Conservation (phyloP, 2,797 vertebrate genomes). For the Malurus leucopterus region DNA sequence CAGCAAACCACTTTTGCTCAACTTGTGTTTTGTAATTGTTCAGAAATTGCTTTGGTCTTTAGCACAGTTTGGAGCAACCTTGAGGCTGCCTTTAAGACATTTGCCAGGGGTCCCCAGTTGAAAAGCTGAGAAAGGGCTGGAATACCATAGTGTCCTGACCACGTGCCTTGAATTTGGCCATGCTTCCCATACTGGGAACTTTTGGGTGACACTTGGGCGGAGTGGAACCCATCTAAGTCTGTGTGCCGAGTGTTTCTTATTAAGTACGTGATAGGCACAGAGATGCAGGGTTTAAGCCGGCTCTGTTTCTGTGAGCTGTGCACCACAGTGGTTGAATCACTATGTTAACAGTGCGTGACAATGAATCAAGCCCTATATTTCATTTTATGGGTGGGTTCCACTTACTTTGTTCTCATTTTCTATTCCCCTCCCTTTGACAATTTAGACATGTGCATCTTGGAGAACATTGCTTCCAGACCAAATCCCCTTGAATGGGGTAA, state of each 20-base stretch:
- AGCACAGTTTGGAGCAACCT: background rate
- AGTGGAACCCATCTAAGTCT: background rate
- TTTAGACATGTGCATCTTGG: background rate
- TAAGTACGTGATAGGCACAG: background rate
- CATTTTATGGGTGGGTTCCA: background rate
- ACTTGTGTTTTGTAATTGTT: background rate
- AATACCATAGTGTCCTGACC: background rate
- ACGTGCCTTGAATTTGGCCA: rapidly evolving
- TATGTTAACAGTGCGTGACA: background rate
- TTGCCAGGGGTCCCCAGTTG: background rate
- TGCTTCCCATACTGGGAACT: background rate
- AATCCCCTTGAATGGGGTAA: background rate
- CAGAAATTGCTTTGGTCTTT: conserved; percentile 24
- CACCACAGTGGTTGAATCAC: background rate
- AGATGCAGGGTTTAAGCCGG: background rate
- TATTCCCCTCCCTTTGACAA: background rate
- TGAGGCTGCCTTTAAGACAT: background rate
- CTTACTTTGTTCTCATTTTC: background rate
- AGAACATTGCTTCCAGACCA: background rate
- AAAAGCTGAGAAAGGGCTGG: background rate
- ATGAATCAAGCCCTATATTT: background rate
- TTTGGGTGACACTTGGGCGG: background rate
- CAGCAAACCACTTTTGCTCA: conserved; percentile 21
- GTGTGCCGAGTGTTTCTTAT: background rate
- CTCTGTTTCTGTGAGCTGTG: background rate